phyloP scores from a whole-genome alignment of 2,113 vertebrate species.

The Bothrops jararaca region DNA sequence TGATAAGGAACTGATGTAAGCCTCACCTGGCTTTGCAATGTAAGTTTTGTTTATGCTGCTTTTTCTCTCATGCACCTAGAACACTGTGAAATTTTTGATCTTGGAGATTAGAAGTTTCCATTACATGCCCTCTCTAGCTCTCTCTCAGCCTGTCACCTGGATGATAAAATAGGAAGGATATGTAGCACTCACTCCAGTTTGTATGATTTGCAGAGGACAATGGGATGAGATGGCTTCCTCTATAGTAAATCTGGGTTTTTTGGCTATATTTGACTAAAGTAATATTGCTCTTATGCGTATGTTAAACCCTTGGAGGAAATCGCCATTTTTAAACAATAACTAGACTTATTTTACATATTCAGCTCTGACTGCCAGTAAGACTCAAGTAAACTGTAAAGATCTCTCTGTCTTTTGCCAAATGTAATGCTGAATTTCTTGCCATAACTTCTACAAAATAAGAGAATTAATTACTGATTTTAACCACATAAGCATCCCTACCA shows the following conservation, averaged over 20 bases:
- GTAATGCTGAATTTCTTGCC: not conserved
- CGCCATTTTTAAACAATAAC: not conserved
- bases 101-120: not conserved
- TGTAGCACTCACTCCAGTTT: not conserved
- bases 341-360: not conserved
- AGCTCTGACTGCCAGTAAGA: not conserved
- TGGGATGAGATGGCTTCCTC: slow-evolving; percentile 13
- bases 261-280: not conserved
- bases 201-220: not conserved
- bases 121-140: not conserved
- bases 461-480: not conserved
- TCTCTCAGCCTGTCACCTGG: not conserved
- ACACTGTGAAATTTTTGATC: slow-evolving; percentile 13
- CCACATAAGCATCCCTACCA: slow-evolving; percentile 40
- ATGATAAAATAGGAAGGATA: not conserved
- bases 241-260: not conserved
- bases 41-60: not conserved
- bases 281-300: not conserved
- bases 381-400: not conserved
- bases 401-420: slow-evolving; percentile 54
- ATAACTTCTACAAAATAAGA: not conserved
- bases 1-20: slow-evolving; percentile 28
- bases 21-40: not conserved
- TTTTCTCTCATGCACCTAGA: slow-evolving; percentile 31
- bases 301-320: not conserved